A percentile compares a stretch with the other conserved stretches of the same genome.
Conservation (phyloP, 23 tunicate species). For the Halocynthia aurantium region DNA sequence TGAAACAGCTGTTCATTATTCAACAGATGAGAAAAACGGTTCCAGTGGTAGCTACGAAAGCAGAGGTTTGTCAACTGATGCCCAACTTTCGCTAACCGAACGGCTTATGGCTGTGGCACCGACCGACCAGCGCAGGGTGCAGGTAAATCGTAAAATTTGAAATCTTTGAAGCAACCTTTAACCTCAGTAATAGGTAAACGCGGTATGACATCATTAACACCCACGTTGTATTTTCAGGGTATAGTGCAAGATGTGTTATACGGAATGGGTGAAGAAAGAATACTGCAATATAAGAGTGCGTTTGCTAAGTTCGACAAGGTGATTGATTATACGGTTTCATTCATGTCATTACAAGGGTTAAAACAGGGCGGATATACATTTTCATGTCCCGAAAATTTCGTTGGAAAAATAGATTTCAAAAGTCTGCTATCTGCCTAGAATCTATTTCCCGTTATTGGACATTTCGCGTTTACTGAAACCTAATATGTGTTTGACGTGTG, state of each 20-base stretch:
- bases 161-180: too few relatives aligned
- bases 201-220: background rate
- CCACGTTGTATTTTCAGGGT: conserved; percentile 30
- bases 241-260: conserved; percentile 79
- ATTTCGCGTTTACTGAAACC: too few relatives aligned
- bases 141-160: conserved; percentile 15
- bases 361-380: too few relatives aligned
- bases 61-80: conserved; percentile 33
- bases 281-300: conserved; percentile 80
- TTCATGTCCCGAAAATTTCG: too few relatives aligned
- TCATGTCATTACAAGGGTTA: too few relatives aligned
- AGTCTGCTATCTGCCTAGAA: too few relatives aligned
- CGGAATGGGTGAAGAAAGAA: conserved; percentile 90
- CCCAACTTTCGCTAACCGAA: conserved; percentile 54
- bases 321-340: background rate
- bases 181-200: too few relatives aligned
- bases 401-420: too few relatives aligned
- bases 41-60: background rate
- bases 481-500: too few relatives aligned
- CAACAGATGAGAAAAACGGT: background rate
- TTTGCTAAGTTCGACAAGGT: conserved; percentile 91
- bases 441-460: too few relatives aligned
- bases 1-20: background rate
- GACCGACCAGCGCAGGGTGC: conserved; percentile 61
- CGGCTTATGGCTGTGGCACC: conserved; percentile 70